Percentiles rank a stretch among this genome's conserved stretches.
These are phyloP conservation scores for Tetragnatha montana DNA, from an alignment of 2,888 invertebrate species.

Conservation along the genomic window DNA sequence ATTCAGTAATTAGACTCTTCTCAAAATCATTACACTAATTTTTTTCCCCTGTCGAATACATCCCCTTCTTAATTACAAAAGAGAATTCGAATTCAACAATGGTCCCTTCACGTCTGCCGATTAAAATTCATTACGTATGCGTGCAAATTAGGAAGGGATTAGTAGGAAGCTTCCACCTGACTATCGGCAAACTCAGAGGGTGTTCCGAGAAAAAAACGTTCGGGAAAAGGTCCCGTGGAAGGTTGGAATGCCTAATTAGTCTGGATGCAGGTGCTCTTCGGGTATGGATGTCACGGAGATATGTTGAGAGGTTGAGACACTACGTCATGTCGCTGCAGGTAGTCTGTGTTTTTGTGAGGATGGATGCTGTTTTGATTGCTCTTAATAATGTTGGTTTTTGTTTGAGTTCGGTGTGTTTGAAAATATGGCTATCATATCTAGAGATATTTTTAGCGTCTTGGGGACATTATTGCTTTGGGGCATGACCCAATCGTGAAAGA, in stretches of 20 bases:
- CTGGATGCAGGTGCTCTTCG: slow-evolving; percentile 16
- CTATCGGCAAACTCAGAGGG: slow-evolving; percentile 9
- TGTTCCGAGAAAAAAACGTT: neutral
- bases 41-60: slow-evolving; percentile 11
- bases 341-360: slow-evolving; percentile 13
- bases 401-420: neutral
- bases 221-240: slow-evolving; percentile 19
- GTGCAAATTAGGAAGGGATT: slow-evolving; percentile 47
- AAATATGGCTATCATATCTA: no score
- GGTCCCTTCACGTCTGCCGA: slow-evolving; percentile 1
- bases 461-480: no score
- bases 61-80: slow-evolving; percentile 37
- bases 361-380: slow-evolving; percentile 39
- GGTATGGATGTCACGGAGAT: slow-evolving; percentile 42
- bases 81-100: neutral
- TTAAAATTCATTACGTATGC: slow-evolving; percentile 40
- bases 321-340: slow-evolving; percentile 23
- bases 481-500: no score
- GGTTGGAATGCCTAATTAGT: slow-evolving; percentile 54
- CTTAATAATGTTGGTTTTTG: slow-evolving; percentile 24
- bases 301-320: neutral
- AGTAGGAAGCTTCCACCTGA: slow-evolving; percentile 25
- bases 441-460: no score
- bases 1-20: slow-evolving; percentile 33
- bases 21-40: slow-evolving; percentile 15